These are phyloP conservation scores for Numenius phaeopus DNA, from an alignment of 2,797 vertebrate species.

Conservation along the genomic window DNA sequence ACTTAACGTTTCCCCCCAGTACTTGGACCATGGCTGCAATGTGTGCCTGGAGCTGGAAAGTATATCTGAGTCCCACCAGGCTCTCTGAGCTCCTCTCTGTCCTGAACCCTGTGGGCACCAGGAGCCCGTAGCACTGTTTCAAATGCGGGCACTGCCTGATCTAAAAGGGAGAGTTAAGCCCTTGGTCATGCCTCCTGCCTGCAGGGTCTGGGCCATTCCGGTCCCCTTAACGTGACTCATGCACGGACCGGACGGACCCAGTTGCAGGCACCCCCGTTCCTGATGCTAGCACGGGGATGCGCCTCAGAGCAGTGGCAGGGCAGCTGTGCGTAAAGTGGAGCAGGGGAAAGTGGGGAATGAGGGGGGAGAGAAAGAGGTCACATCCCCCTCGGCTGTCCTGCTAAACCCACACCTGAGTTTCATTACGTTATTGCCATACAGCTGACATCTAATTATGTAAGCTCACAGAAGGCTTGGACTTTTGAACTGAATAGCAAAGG, in stretches of 20 bases:
- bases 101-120: neutral
- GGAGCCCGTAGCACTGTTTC: neutral
- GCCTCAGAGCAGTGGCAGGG: neutral
- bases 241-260: accelerated
- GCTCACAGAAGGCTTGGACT: slow-evolving; percentile 33
- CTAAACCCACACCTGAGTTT: slow-evolving; percentile 57
- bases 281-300: accelerated
- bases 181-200: neutral
- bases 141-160: neutral
- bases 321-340: neutral
- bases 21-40: accelerated
- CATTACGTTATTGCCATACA: neutral
- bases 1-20: accelerated
- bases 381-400: neutral
- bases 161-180: neutral
- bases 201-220: no score
- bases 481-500: slow-evolving; percentile 54
- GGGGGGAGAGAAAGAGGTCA: neutral
- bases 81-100: neutral
- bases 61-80: neutral
- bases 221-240: neutral
- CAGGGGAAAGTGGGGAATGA: neutral
- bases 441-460: slow-evolving; percentile 46
- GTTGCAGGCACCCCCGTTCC: neutral
- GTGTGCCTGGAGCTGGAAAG: neutral